Evolutionary conservation across 2,113 vertebrate species (phyloP).

Genomic region (Octodon degus): DNA sequence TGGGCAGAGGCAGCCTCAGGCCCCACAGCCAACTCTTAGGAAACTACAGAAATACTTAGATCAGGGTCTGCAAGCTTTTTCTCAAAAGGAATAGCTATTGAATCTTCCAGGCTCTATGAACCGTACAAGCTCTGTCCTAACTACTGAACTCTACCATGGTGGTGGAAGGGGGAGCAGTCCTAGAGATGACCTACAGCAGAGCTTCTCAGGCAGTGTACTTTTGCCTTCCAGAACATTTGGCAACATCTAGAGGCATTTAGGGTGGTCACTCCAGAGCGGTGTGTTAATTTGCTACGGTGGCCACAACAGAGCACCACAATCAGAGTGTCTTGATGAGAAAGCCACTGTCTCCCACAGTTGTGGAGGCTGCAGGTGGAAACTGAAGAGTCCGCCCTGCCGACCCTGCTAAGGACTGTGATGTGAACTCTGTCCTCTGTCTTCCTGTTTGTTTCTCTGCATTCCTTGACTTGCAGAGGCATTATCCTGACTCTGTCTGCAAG

Average conservation of each 20-base stretch:
- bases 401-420: neutral
- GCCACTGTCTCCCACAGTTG: neutral
- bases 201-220: too few species aligned
- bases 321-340: neutral
- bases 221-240: neutral
- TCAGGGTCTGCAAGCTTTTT: neutral
- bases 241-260: neutral
- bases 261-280: rapidly evolving
- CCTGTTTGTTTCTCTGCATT: neutral
- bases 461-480: neutral
- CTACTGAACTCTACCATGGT: rapidly evolving
- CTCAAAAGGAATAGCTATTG: neutral
- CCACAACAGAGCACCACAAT: neutral
- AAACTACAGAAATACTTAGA: rapidly evolving
- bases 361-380: neutral
- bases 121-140: neutral
- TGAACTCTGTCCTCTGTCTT: neutral
- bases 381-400: rapidly evolving
- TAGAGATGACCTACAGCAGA: rapidly evolving
- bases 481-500: neutral
- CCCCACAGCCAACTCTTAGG: neutral
- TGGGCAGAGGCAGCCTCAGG: rapidly evolving
- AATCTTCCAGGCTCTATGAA: neutral
- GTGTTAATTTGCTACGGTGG: rapidly evolving
- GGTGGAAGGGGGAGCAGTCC: rapidly evolving